These are phyloP conservation scores for Blomia tropicalis DNA, from an alignment of 2,888 invertebrate genomes.

Conservation along the genomic window DNA sequence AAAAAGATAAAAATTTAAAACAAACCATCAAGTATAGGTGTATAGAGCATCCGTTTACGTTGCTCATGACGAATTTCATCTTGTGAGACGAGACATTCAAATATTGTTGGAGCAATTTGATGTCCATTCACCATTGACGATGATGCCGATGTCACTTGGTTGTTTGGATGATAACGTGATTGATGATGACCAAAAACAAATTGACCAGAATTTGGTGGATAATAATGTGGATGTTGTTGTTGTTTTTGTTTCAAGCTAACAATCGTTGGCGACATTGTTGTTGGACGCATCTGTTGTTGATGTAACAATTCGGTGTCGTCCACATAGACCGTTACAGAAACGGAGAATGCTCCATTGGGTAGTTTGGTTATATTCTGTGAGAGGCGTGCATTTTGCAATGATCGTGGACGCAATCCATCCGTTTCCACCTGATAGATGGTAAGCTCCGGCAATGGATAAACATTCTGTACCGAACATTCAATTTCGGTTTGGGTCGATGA, in stretches of 20 bases:
- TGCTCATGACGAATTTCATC: conserved; percentile 26
- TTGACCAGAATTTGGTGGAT: background rate
- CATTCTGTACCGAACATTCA: conserved; percentile 30
- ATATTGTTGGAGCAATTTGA: conserved; percentile 16
- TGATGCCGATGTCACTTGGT: background rate
- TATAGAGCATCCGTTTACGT: conserved; percentile 25
- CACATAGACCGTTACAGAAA: conserved; percentile 14
- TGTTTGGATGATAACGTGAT: background rate
- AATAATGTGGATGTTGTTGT: background rate
- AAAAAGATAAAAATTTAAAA: background rate
- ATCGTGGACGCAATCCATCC: conserved; percentile 16
- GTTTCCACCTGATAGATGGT: conserved; percentile 28
- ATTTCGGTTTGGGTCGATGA: conserved; percentile 24
- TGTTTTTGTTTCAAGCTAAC: background rate
- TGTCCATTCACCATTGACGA: too few species aligned
- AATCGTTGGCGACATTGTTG: background rate
- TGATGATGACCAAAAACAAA: background rate
- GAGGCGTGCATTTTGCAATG: background rate
- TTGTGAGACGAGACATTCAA: conserved; percentile 26
- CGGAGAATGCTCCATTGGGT: conserved; percentile 16
- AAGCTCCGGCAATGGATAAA: conserved; percentile 31
- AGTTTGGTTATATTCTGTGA: conserved; percentile 3
- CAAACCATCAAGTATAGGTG: conserved; percentile 19
- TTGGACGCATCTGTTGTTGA: conserved; percentile 3
- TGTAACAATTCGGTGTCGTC: conserved; percentile 18